These are phyloP conservation scores for Terrapene triunguis DNA, from an alignment of 2,113 vertebrate species.

Conservation along the genomic window DNA sequence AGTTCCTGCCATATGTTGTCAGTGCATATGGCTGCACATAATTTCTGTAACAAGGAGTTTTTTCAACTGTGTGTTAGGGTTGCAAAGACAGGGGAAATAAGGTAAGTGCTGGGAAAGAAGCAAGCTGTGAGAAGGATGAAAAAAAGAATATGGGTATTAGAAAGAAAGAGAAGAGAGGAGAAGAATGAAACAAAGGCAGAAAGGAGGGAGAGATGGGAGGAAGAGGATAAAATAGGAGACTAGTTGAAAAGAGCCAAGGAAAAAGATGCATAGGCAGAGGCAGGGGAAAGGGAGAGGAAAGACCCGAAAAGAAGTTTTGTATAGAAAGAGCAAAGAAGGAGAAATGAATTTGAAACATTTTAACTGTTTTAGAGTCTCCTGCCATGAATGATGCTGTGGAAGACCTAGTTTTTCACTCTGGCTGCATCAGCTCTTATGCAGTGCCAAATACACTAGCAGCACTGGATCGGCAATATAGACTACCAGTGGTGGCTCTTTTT, in stretches of 20 bases:
- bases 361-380: background rate
- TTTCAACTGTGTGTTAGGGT: slow-evolving; percentile 63
- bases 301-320: background rate
- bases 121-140: slow-evolving; percentile 59
- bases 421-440: background rate
- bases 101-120: slow-evolving; percentile 49
- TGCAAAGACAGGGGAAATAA: slow-evolving; percentile 54
- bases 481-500: background rate
- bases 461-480: background rate
- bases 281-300: background rate
- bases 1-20: slow-evolving; percentile 50
- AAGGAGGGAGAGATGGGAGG: background rate
- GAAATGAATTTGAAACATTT: background rate
- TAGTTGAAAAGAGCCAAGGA: background rate
- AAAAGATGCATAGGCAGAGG: background rate
- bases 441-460: background rate
- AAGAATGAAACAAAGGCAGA: accelerated
- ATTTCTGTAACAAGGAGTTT: slow-evolving; percentile 75
- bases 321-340: background rate
- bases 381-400: background rate
- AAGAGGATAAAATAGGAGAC: background rate
- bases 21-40: slow-evolving; percentile 68
- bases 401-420: background rate
- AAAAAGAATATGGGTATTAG: slow-evolving; percentile 57
- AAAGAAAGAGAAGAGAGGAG: background rate